Evolutionary conservation across 1,140 invertebrate genomes (phyloP).

Genomic region (Drosophila grimshawi): DNA sequence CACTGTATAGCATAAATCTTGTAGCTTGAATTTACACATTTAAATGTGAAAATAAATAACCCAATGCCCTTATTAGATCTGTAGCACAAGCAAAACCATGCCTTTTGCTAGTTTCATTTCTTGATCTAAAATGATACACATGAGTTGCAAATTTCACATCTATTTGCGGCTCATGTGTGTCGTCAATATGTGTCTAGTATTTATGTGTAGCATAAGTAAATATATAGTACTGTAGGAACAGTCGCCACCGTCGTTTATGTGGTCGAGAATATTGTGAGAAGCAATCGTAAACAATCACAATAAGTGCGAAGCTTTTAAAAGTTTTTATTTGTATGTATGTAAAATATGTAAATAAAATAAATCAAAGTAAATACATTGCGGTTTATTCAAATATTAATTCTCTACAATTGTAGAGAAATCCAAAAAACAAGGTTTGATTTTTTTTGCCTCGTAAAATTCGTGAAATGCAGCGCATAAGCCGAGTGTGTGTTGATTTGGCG

Average conservation of each 20-base stretch:
- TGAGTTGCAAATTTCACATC: not conserved
- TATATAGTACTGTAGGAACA: not conserved
- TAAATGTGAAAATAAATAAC: constrained; percentile 8
- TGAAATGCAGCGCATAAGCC: constrained; percentile 19
- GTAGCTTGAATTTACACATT: constrained; percentile 22
- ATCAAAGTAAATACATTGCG: not conserved
- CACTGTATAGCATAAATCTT: not conserved
- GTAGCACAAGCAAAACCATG: not conserved
- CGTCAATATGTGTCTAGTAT: not conserved
- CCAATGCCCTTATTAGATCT: not conserved
- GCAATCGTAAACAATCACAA: constrained; percentile 5
- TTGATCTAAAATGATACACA: not conserved
- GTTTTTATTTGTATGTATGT: not conserved
- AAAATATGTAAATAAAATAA: not conserved
- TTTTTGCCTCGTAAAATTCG: not conserved
- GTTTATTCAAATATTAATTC: not conserved
- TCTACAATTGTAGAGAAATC: too few relatives aligned
- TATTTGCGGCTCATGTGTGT: constrained; percentile 16
- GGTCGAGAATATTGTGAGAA: constrained; percentile 2
- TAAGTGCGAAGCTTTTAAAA: not conserved
- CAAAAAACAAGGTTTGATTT: too few relatives aligned
- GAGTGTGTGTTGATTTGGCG: not conserved
- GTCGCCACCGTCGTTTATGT: not conserved
- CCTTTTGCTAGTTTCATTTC: not conserved
- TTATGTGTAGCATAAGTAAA: not conserved